Evolutionary conservation across 2,113 vertebrate genomes (phyloP).

Genomic region (Naja naja): DNA sequence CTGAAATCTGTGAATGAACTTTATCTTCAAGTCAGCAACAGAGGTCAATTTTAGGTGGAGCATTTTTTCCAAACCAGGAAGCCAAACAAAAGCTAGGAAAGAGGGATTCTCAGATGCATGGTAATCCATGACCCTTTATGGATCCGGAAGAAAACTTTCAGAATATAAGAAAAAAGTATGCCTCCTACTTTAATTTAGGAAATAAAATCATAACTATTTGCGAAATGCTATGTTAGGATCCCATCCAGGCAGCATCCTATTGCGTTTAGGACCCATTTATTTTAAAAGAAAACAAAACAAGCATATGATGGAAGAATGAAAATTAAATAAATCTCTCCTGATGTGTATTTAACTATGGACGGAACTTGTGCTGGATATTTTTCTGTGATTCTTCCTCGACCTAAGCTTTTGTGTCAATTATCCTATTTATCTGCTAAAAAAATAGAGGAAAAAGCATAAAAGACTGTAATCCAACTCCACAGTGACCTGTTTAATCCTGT

Average conservation of each 20-base stretch:
- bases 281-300: background rate
- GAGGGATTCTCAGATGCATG: background rate
- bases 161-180: background rate
- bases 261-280: background rate
- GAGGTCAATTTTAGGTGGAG: background rate
- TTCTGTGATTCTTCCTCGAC: constrained; percentile 37
- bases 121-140: background rate
- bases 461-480: constrained; percentile 67
- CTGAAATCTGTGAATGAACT: background rate
- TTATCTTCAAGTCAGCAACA: background rate
- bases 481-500: constrained; percentile 73
- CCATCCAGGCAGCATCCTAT: background rate
- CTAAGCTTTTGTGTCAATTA: constrained; percentile 48
- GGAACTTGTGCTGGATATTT: background rate
- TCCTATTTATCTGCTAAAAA: constrained; percentile 65
- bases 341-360: background rate
- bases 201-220: background rate
- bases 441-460: constrained; percentile 56
- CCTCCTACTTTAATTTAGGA: background rate
- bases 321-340: background rate
- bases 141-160: background rate
- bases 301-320: background rate
- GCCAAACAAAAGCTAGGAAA: background rate
- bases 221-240: background rate
- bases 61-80: background rate